Conservation (phyloP, 2,797 vertebrate species). For the Menidia menidia region DNA sequence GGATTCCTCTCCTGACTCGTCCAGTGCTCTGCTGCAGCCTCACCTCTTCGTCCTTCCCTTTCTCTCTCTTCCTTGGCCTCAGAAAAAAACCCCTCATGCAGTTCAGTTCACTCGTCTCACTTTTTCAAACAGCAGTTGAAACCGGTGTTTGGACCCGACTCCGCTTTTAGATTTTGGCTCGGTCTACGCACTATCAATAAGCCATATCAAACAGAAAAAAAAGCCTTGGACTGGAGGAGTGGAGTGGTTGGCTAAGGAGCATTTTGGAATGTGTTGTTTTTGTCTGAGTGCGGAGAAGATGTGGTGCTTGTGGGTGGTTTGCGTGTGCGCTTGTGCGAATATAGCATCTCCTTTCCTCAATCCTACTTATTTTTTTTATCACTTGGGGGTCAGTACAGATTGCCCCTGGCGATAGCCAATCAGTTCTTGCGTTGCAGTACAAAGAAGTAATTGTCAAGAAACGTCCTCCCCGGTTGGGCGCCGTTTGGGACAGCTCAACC, state of each 20-base stretch:
- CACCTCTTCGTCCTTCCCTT: constrained; percentile 65
- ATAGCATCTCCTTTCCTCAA: constrained; percentile 62
- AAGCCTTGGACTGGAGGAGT: constrained; percentile 68
- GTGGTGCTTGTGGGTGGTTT: constrained; percentile 7
- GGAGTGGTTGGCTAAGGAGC: constrained; percentile 63
- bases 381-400: constrained; percentile 68
- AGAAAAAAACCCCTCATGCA: constrained; percentile 69
- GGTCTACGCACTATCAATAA: constrained; percentile 60
- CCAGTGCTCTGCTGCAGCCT: constrained; percentile 50
- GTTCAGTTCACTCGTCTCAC: constrained; percentile 64
- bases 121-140: constrained; percentile 71
- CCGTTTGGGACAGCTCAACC: constrained; percentile 69
- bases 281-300: constrained; percentile 44
- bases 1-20: constrained; percentile 8
- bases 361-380: constrained; percentile 73
- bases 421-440: constrained; percentile 88
- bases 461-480: constrained; percentile 71
- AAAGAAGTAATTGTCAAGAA: constrained; percentile 76
- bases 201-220: constrained; percentile 81
- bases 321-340: constrained; percentile 24
- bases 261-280: constrained; percentile 62
- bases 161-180: constrained; percentile 48
- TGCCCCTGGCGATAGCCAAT: constrained; percentile 83
- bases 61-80: constrained; percentile 62
- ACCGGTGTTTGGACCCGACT: constrained; percentile 41